phyloP scores from a whole-genome alignment of 2,113 vertebrate species.

The Odontophorus gujanensis region DNA sequence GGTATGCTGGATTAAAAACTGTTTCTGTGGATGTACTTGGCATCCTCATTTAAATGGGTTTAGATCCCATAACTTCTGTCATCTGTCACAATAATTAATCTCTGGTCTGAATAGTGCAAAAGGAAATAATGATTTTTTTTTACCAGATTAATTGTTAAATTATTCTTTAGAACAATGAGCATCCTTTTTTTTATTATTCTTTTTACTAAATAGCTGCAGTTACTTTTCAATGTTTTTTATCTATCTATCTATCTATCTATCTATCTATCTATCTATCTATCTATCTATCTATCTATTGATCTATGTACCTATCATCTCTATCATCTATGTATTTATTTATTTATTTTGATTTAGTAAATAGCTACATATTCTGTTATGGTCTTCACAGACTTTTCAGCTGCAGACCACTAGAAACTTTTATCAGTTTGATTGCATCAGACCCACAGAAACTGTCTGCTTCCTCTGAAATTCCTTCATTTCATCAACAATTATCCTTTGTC shows the following conservation, averaged over 20 bases:
- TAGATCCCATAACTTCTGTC: slow-evolving; percentile 42
- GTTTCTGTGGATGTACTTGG: slow-evolving; percentile 23
- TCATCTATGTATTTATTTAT: too few species aligned
- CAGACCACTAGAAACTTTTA: background rate
- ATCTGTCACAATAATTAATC: slow-evolving; percentile 50
- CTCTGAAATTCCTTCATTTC: background rate
- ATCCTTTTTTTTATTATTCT: too few species aligned
- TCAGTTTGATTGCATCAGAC: background rate
- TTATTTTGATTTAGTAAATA: background rate
- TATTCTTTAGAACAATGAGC: too few species aligned
- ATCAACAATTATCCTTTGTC: background rate
- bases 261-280: too few species aligned
- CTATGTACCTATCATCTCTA: too few species aligned
- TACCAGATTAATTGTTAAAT: too few species aligned
- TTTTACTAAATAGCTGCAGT: too few species aligned
- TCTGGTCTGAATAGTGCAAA: slow-evolving; percentile 30
- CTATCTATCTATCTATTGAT: too few species aligned
- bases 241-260: too few species aligned
- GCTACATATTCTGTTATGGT: background rate
- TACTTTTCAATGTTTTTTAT: too few species aligned
- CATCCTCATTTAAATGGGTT: slow-evolving; percentile 39
- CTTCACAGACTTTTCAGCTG: background rate
- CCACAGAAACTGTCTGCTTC: background rate
- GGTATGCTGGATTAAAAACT: slow-evolving; percentile 18
- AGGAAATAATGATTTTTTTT: background rate